Evolutionary conservation across 1,140 invertebrate species (phyloP).

Genomic region (Armadillidium nasatum): DNA sequence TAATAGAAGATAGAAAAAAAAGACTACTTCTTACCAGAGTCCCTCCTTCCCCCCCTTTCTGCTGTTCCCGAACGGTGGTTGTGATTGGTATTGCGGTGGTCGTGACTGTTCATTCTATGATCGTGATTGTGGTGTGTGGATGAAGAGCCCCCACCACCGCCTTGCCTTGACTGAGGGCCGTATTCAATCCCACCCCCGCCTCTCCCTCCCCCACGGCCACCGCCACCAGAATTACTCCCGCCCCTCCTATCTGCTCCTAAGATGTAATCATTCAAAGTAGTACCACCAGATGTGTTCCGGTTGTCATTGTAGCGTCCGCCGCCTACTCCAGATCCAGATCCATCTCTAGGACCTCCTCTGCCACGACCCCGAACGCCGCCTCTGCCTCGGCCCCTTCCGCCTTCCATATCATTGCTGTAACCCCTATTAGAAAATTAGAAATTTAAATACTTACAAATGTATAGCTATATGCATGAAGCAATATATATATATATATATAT

Average conservation of each 20-base stretch:
- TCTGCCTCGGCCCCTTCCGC: conserved; percentile 12
- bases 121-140: not conserved
- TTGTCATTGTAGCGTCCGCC: not conserved
- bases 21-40: not conserved
- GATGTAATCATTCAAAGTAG: conserved; percentile 8
- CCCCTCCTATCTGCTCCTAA: conserved; percentile 10
- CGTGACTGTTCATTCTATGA: not conserved
- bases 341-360: not conserved
- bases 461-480: too few relatives aligned
- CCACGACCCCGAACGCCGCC: not conserved
- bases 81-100: conserved; percentile 1
- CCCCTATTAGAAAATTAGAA: too few relatives aligned
- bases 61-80: not conserved
- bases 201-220: conserved; percentile 6
- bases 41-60: not conserved
- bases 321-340: not conserved
- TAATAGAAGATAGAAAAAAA: too few relatives aligned
- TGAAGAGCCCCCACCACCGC: not conserved
- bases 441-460: too few relatives aligned
- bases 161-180: not conserved
- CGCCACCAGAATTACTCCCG: not conserved
- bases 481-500: too few relatives aligned
- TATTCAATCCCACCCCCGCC: conserved; percentile 4
- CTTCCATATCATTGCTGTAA: conserved; percentile 12
- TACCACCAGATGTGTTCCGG: not conserved